Base-by-base conservation (phyloP, 1,140 invertebrate genomes). In the Cotesia chilonis region DNA sequence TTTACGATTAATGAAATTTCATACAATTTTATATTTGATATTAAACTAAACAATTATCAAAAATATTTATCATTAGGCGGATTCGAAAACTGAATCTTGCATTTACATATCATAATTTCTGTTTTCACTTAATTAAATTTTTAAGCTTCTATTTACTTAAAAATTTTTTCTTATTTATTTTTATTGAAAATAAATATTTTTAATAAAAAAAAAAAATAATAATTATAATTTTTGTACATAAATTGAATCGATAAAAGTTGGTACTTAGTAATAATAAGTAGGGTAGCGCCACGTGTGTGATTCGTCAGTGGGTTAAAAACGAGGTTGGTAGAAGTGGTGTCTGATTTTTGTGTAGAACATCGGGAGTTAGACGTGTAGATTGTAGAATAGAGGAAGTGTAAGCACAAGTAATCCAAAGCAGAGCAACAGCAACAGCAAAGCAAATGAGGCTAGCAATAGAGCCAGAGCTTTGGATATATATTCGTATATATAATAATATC, bases 291-390 rank as follows among this genome's bases (percentile, higher is more conserved):
- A 82, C 81, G 82, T 81, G 82, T 77, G 75, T 47, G 59, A 57
- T 66, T 59, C 35, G 66, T 47, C n/a, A 69, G 77, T 75, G 69
- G 63, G 47, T 12, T 74, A 38, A 59, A 55, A 73, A 54, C 70
- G 64, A 73, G 52, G 79, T 84, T 83, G 82, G 79, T 70, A 81
- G 71, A 57, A 76, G 76, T 79, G 81, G 54, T 14, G 17, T 36
- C 37, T 20, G 47, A 3, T 17, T 71, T 37, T 72, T 59, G 54
- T 41, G 28, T 67, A 28, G 14, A 28, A 28, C 28, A 28, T 28
- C 28, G 28, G 3, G 28, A 63, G 14, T 63, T 47, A 47, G 41
- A 47, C 28, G 6, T 47, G 41, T 47, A 47, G 41, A 35, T 0
- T 61, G 68, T 36, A 47, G 14, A 37, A 41, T 47, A 47, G 41